Base-by-base conservation (phyloP, 2,888 invertebrate genomes). In the Calameuta pallipes region DNA sequence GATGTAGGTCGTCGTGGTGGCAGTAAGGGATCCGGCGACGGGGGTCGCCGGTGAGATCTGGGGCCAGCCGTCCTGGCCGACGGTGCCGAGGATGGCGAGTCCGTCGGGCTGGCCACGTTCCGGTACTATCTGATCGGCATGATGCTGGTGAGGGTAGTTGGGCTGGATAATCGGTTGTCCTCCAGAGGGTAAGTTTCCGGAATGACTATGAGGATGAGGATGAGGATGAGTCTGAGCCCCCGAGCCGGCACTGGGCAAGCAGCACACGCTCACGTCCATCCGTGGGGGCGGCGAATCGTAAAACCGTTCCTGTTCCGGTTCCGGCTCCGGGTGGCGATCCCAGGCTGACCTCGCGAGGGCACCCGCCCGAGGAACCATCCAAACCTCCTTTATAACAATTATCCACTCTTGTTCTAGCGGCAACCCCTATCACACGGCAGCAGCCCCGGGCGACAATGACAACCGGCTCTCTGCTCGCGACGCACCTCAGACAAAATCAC, bases 241-340 rank as follows among this genome's bases (percentile, higher is more conserved):
- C 87, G 90, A 86, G 89, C 89, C 90, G 88, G 88, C 89, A 85
- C 85, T 87, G 83, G 90, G 89, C 87, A 91, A 84, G 81, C 91
- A 91, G 85, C 91, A 91, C 87, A 91, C 89, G 89, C 91, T 91
- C 87, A 89, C 90, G 89, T 91, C 91, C 91, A 91, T 91, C 88
- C 91, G 90, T 86, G 88, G 89, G 85, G 89, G 87, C 87, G 89
- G 89, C 87, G 88, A 88, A 85, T 90, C 91, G 90, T 90, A 90
- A 86, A 90, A 90, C 83, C 88, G 88, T 85, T 88, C 87, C 85
- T 88, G 86, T 86, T 87, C 88, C 83, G 85, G 85, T 83, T 86
- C 82, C 77, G 80, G 80, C 80, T 83, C 89, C 83, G 85, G 85
- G 86, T 87, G 41, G 41, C 41, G 87, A 87, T 87, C 88, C 89